Evolutionary conservation across 1,140 invertebrate species (phyloP), one percentile per base, ranked within the genome.

Genomic region (Drosophila obscura): DNA sequence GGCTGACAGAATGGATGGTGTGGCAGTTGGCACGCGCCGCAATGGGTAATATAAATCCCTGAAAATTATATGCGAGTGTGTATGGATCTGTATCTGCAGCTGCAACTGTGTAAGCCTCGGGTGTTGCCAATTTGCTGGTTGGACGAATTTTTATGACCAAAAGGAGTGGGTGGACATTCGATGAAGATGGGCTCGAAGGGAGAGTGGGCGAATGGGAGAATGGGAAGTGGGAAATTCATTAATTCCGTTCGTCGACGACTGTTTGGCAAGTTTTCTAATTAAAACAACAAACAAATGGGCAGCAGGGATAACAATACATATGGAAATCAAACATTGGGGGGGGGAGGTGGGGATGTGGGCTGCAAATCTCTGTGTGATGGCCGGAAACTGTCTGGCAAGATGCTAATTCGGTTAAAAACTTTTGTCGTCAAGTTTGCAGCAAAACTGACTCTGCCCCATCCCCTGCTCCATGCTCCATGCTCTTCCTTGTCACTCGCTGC

Each of bases 361-460:
- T 55, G 44, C 46, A 61, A 19, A 44, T 28, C 31, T 9, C 55
- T 71, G 45, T 61, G 58, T 77, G 55, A 67, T 71, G 44, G 74
- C 57, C 73, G 80, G 82, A 87, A 85, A 85, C 82, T 85, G 82
- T 85, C 82, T 85, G 82, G 74, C 82, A 85, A 85, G 82, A 85
- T 85, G 82, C 82, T 85, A 85, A 85, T 85, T 85, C 66, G 82
- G 82, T 85, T 85, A 85, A 85, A 85, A 85, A 85, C 78, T 85
- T 85, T 85, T 82, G 79, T 84, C 81, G 64, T 82, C 82, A 85
- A 85, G 82, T 85, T 82, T 75, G 50, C 66, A 58, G 82, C 78
- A 82, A 69, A 71, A 59, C 61, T 56, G 56, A 60, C 52, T 58
- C 39, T 45, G 11, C 35, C 4, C 28, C 28, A 7, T 28, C 6